Evolutionary conservation across 1,140 invertebrate genomes (phyloP), one percentile per base, ranked within the genome.

Genomic region (Chelonus insularis): DNA sequence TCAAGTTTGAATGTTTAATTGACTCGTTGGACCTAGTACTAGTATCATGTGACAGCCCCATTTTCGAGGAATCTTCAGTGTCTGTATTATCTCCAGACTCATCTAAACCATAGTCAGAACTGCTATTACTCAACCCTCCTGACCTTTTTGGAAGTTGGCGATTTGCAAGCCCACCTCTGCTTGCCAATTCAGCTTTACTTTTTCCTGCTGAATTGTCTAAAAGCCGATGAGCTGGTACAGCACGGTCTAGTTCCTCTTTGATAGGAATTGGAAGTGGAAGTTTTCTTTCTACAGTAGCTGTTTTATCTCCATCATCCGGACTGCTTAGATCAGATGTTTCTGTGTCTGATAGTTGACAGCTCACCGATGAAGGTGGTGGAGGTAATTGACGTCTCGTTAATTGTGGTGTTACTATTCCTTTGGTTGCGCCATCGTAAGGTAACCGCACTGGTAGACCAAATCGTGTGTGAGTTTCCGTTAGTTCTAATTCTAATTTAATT

Each of bases 151-250:
- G 81, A 12, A 84, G 68, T 56, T 80, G 79, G 18, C 78, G 72
- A 72, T 81, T 80, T 0, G 83, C 85, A 59, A 87, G 71, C 65
- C 85, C 85, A 58, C 89, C 89, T 70, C 89, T 81, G 68, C 84
- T 88, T 4, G 88, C 94, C 62, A 97, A 82, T 76, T 95, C 94
- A 12, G 92, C 94, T 80, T 95, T 95, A 32, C 90, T 89, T 81
- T 94, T 93, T 66, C 87, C 91, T 8, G 89, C 92, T 7, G 93
- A 92, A 63, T 90, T 92, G 74, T 97, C 94, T 18, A 97, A 83
- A 16, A 96, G 84, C 72, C 90, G 88, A 68, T 93, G 90, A 6
- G 86, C 86, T 21, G 94, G 93, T 62, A 96, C 89, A 1, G 91
- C 93, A 60, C 89, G 86, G 79, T 95, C 92, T 64, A 94, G 81